phyloP scores from a whole-genome alignment of 2,113 vertebrate genomes.

The Sphaerodactylus townsendi region DNA sequence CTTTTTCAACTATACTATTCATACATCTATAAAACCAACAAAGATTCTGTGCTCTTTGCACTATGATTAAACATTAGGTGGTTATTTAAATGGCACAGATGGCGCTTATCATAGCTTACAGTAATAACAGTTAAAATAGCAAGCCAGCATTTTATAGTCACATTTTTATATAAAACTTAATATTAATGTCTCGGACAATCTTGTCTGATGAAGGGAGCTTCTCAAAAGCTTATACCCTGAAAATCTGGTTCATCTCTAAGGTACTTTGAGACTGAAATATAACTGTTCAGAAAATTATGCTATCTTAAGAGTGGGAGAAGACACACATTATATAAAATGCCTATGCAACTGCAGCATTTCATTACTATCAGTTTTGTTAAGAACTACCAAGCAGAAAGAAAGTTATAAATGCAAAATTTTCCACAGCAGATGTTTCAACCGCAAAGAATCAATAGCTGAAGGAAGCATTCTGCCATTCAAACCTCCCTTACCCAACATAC shows the following conservation, averaged over 20 bases:
- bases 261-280: no score
- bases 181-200: no score
- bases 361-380: neutral
- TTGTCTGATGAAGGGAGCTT: neutral
- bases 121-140: neutral
- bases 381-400: neutral
- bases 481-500: no score
- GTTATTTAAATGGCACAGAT: neutral
- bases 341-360: neutral
- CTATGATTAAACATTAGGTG: neutral
- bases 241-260: no score
- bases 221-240: neutral
- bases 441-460: neutral
- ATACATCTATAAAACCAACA: neutral
- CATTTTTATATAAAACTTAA: neutral
- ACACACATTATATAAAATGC: neutral
- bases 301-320: no score
- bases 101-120: neutral
- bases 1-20: neutral
- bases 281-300: no score
- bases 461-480: no score
- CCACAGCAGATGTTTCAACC: neutral
- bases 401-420: neutral
- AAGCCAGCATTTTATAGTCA: neutral
- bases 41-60: neutral